Base-by-base conservation (phyloP, 2,888 invertebrate species). In the Unio pictorum region DNA sequence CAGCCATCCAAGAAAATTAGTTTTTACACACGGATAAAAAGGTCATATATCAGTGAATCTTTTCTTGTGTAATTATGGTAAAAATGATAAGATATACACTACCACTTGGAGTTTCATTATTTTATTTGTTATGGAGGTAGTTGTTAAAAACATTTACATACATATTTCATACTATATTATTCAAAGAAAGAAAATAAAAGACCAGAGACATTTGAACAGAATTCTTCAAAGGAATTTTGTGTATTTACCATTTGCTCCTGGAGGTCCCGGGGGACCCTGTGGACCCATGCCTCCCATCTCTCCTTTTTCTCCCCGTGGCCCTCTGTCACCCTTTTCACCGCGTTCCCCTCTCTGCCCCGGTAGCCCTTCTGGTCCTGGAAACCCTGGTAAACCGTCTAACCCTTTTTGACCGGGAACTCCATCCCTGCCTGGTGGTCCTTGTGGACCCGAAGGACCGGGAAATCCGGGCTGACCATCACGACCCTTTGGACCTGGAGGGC, bases 401-500 rank as follows among this genome's bases (percentile, higher is more conserved):
- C 70, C 70, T 55, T 67, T 66, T 15, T 56, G 55, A 59, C 69
- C 69, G 2, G 45, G 45, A 0, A 11, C 11, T 45, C 45, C 45
- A 45, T 54, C 23, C 7, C 26, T 15, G 18, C 74, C 74, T n/a
- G 56, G 57, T 18, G 55, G 64, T 1, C 75, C 75, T 7, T 61
- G 56, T 34, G 54, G 45, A 20, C 74, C 74, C 20, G 64, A 61
- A 30, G n/a, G 23, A 30, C 76, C 76, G 3, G 62, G 63, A 30
- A 67, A 8, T 17, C 76, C 76, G 18, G 18, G 28, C 4, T 26
- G 11, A 4, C 76, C 76, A 20, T 55, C 55, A 1, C 58, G 64
- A 17, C 76, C 76, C 23, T 63, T 61, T 23, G 28, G 60, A 11
- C 74, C 74, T 1, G 67, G 45, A 23, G 20, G 56, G 18, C 70